Evolutionary conservation across 2,113 vertebrate species (phyloP).

Genomic region (Phylloscopus whistleri): DNA sequence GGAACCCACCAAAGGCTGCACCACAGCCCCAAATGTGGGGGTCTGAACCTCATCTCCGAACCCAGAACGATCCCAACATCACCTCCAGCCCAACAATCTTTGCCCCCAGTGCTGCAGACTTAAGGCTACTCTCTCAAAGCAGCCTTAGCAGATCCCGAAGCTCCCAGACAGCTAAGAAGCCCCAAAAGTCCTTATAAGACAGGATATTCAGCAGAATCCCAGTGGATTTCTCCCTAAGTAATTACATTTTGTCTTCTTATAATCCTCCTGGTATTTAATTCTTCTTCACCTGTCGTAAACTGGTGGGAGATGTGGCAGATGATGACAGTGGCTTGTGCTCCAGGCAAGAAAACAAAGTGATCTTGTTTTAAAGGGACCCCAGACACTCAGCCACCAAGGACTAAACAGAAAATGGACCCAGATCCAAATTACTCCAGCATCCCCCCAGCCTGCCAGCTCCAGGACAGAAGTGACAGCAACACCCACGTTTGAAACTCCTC

Average conservation of each 20-base stretch:
- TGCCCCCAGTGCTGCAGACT: background rate
- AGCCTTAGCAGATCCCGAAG: background rate
- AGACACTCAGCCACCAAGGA: background rate
- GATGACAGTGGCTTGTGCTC: background rate
- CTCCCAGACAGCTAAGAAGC: slow-evolving; percentile 24
- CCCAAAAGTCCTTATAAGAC: background rate
- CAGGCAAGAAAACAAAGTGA: background rate
- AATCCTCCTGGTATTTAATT: slow-evolving; percentile 14
- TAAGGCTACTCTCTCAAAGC: background rate
- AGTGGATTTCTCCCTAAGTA: background rate
- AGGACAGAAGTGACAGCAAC: background rate
- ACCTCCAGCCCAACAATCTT: background rate
- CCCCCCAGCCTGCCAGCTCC: background rate
- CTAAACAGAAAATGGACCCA: background rate
- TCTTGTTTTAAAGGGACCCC: background rate
- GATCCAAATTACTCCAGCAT: background rate
- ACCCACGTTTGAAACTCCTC: background rate
- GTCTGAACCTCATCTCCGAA: background rate
- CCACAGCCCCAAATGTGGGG: background rate
- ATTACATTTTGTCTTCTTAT: slow-evolving; percentile 3
- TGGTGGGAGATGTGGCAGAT: background rate
- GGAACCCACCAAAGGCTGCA: background rate
- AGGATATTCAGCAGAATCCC: background rate
- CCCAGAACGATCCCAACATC: fast-evolving
- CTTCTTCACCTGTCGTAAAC: background rate